These are phyloP conservation scores for Chlorodrepanis virens DNA, from an alignment of 2,113 vertebrate species.

Conservation along the genomic window DNA sequence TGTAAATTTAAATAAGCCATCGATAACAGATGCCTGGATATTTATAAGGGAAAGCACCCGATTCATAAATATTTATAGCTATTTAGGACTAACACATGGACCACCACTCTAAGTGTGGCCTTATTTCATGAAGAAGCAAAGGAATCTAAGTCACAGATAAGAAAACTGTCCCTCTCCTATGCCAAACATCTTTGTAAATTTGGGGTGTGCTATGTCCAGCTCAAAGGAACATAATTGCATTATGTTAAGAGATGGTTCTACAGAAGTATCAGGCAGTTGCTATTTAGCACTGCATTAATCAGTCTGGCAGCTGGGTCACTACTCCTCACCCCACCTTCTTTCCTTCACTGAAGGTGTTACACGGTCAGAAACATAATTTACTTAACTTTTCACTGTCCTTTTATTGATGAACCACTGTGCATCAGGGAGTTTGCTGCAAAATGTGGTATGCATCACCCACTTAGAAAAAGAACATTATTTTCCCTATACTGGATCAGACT, in stretches of 20 bases:
- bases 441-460: background rate
- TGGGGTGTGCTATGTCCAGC: background rate
- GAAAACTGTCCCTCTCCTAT: background rate
- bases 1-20: background rate
- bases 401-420: background rate
- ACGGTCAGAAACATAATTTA: background rate
- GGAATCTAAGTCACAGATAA: background rate
- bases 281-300: background rate
- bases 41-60: background rate
- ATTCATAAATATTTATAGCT: background rate
- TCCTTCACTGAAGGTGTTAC: background rate
- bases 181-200: background rate
- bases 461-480: background rate
- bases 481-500: background rate
- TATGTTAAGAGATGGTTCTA: background rate
- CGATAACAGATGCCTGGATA: background rate
- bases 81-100: background rate
- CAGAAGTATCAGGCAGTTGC: background rate
- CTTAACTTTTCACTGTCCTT: background rate
- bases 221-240: background rate
- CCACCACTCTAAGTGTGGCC: background rate
- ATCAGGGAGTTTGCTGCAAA: background rate
- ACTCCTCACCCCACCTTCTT: fast-evolving
- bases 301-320: background rate
- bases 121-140: background rate